phyloP scores from a whole-genome alignment of 2,888 invertebrate genomes.

The Acanthosepion lycidas region DNA sequence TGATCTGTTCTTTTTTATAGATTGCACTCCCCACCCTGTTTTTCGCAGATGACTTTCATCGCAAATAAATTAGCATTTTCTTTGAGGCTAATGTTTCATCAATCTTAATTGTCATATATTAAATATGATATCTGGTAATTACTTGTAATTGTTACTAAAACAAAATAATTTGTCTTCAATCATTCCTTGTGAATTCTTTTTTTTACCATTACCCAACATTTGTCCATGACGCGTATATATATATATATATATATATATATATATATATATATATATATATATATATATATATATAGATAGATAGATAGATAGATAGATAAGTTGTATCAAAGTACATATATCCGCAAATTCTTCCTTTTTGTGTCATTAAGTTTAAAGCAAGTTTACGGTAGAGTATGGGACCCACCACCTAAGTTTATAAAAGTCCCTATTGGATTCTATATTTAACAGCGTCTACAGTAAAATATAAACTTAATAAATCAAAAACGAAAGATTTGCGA shows the following conservation, averaged over 20 bases:
- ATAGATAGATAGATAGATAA: too few relatives aligned
- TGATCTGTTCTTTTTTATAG: too few relatives aligned
- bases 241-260: not conserved
- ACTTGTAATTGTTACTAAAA: not conserved
- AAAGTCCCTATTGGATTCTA: too few relatives aligned
- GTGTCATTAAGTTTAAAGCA: too few relatives aligned
- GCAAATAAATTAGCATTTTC: not conserved
- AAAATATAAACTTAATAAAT: too few relatives aligned
- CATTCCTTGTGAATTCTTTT: not conserved
- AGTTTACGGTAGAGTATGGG: too few relatives aligned
- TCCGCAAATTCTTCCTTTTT: too few relatives aligned
- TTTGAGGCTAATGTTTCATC: not conserved
- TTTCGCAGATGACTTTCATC: not conserved
- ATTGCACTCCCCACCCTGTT: too few relatives aligned
- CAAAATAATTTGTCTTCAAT: not conserved
- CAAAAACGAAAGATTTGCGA: too few relatives aligned
- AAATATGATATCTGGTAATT: slow-evolving; percentile 11
- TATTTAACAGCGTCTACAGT: too few relatives aligned
- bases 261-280: not conserved
- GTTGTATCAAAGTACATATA: too few relatives aligned
- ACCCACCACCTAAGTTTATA: too few relatives aligned
- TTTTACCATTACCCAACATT: not conserved
- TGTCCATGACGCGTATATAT: not conserved
- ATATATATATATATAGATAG: not conserved
- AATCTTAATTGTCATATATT: not conserved